These are phyloP conservation scores for Cygnus olor DNA, from an alignment of 2,797 vertebrate species.

Conservation along the genomic window DNA sequence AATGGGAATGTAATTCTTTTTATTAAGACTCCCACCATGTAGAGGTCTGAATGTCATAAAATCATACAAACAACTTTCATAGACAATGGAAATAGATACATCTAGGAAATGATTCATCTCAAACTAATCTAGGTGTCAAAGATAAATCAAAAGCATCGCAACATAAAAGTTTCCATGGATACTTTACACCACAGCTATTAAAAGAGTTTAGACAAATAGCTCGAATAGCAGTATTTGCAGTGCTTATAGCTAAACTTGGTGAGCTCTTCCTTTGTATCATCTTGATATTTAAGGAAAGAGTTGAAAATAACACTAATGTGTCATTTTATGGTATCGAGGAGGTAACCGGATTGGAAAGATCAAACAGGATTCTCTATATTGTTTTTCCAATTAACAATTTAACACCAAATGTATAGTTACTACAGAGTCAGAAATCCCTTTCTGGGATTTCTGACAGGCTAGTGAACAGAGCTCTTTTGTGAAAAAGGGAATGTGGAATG, in stretches of 20 bases:
- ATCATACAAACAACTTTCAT: not conserved
- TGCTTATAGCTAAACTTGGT: not conserved
- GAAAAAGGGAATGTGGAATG: not conserved
- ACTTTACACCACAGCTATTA: not conserved
- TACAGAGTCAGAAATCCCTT: not conserved
- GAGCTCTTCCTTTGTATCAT: not conserved
- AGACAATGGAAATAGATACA: not conserved
- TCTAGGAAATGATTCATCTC: not conserved
- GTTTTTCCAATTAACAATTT: not conserved
- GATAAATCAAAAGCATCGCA: not conserved
- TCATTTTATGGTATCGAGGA: not conserved
- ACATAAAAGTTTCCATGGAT: not conserved
- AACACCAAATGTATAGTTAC: not conserved
- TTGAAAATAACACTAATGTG: not conserved
- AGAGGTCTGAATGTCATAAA: not conserved
- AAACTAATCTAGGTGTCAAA: not conserved
- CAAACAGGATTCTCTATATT: not conserved
- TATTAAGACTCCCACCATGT: rapidly evolving
- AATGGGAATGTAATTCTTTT: not conserved
- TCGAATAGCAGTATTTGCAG: not conserved
- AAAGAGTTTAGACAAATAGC: not conserved
- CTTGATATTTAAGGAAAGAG: not conserved
- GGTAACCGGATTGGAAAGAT: not conserved
- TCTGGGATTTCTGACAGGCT: not conserved
- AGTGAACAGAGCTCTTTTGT: not conserved